phyloP scores from a whole-genome alignment of 2,113 vertebrate species.

The Takifugu bimaculatus region DNA sequence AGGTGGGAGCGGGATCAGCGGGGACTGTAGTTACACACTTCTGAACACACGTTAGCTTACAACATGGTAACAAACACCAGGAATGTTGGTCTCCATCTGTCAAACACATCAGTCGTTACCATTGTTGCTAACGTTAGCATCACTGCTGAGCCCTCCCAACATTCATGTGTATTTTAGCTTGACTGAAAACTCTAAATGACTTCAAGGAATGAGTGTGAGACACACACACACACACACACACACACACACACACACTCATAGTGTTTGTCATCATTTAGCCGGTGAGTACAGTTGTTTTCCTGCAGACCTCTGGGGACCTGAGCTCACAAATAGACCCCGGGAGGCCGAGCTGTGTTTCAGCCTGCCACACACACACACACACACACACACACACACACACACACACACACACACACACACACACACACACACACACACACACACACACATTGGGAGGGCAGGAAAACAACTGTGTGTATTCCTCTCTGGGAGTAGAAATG shows the following conservation, averaged over 20 bases:
- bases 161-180: too few relatives aligned
- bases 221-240: not conserved
- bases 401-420: conserved; percentile 11
- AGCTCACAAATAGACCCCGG: conserved; percentile 40
- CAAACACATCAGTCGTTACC: too few relatives aligned
- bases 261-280: conserved; percentile 52
- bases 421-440: conserved; percentile 19
- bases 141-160: too few relatives aligned
- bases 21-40: too few relatives aligned
- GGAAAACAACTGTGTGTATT: conserved; percentile 29
- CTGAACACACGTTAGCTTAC: too few relatives aligned
- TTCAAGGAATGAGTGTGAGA: too few relatives aligned
- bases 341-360: conserved; percentile 46
- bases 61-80: too few relatives aligned
- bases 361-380: conserved; percentile 36
- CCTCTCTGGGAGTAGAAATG: conserved; percentile 22
- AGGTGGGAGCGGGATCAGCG: too few relatives aligned
- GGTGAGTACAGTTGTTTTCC: conserved; percentile 66
- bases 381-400: conserved; percentile 21
- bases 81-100: too few relatives aligned
- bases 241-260: conserved; percentile 23
- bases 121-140: too few relatives aligned
- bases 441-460: not conserved
- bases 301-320: conserved; percentile 18
- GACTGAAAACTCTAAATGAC: too few relatives aligned